Evolutionary conservation across 1,140 invertebrate genomes (phyloP).

Genomic region (Cephus cinctus): DNA sequence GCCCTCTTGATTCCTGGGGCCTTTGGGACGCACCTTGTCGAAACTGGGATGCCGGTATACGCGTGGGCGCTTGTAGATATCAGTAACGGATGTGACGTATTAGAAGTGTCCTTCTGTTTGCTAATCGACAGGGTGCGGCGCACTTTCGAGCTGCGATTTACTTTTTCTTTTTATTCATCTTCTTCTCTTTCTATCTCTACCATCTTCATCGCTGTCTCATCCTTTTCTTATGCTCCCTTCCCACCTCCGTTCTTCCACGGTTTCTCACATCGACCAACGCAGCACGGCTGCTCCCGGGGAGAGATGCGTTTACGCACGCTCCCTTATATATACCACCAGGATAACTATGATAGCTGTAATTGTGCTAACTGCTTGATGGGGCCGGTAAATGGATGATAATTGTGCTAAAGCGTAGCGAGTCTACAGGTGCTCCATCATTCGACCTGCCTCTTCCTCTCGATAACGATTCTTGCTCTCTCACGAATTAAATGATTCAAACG

Average conservation of each 20-base stretch:
- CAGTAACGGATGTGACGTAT: too few species aligned
- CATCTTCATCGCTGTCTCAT: too few species aligned
- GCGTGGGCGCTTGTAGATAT: too few species aligned
- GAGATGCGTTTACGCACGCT: neutral
- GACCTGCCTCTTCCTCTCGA: neutral
- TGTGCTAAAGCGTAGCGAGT: constrained; percentile 32
- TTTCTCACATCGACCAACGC: too few species aligned
- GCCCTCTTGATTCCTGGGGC: too few species aligned
- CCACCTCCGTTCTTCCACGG: too few species aligned
- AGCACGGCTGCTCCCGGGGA: neutral
- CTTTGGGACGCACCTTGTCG: constrained; percentile 27
- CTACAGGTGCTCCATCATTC: constrained; percentile 38
- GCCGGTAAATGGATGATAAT: constrained; percentile 55
- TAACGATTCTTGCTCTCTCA: neutral
- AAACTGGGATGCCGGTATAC: too few species aligned
- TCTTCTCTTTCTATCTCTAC: too few species aligned
- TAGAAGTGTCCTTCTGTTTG: too few species aligned
- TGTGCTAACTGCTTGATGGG: constrained; percentile 48
- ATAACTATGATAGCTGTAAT: constrained; percentile 50
- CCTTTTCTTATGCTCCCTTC: too few species aligned
- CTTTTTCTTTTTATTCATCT: constrained; percentile 15
- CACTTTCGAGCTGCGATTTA: neutral
- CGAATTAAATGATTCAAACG: neutral
- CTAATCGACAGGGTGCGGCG: constrained; percentile 19
- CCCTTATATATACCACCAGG: constrained; percentile 2